Evolutionary conservation across 2,113 vertebrate genomes (phyloP).

Genomic region (Pomatostomus ruficeps): DNA sequence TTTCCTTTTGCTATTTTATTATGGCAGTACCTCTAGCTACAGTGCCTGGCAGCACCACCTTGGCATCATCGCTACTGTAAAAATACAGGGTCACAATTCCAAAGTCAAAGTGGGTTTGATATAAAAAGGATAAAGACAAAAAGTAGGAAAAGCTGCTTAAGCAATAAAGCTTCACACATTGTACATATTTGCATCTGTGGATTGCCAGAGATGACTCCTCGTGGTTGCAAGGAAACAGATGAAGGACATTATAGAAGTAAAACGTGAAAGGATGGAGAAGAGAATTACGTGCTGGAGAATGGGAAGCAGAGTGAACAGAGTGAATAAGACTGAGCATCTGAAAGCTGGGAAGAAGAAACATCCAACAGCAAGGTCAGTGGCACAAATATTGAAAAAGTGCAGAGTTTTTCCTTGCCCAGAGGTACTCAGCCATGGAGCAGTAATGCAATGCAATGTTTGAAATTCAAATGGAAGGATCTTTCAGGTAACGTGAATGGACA

Average conservation of each 20-base stretch:
- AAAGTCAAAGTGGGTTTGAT: neutral
- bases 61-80: neutral
- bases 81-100: neutral
- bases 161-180: neutral
- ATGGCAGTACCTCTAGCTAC: neutral
- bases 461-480: neutral
- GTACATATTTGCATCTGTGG: neutral
- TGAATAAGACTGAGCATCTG: neutral
- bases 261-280: neutral
- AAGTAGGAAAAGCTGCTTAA: neutral
- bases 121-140: neutral
- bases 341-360: neutral
- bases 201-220: neutral
- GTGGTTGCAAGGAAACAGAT: neutral
- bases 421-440: neutral
- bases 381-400: neutral
- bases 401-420: neutral
- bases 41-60: neutral
- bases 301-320: neutral
- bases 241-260: neutral
- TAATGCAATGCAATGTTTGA: neutral
- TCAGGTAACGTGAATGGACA: neutral
- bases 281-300: neutral
- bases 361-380: neutral
- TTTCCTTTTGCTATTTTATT: neutral